A percentile compares a stretch with the other conserved stretches of the same genome.
phyloP scores from a whole-genome alignment of 2,797 vertebrate genomes.

The Novumbra hubbsi region DNA sequence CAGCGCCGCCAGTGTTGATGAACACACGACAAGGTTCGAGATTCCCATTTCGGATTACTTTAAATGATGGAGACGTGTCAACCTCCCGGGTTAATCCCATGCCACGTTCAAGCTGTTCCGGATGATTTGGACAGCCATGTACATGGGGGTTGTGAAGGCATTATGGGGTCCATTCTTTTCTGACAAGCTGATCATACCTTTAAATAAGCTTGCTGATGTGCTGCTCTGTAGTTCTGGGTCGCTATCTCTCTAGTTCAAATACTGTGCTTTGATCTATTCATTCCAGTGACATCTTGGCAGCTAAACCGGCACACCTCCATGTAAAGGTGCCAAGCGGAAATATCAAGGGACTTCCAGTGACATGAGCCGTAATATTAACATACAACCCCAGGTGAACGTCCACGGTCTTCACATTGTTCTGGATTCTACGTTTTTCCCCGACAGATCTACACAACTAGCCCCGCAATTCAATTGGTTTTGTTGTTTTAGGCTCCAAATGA shows the following conservation, averaged over 20 bases:
- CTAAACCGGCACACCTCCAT: conserved; percentile 46
- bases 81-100: conserved; percentile 45
- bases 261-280: conserved; percentile 40
- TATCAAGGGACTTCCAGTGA: conserved; percentile 28
- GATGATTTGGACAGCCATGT: conserved; percentile 40
- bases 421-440: no score
- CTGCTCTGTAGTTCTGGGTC: conserved; percentile 26
- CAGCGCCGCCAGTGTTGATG: conserved; percentile 51
- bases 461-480: no score
- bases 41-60: conserved; percentile 55
- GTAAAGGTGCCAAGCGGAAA: conserved; percentile 38
- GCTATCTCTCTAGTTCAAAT: conserved; percentile 37
- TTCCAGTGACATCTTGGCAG: conserved; percentile 44
- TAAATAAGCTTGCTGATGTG: conserved; percentile 49
- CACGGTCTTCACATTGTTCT: no score
- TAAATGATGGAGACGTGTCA: conserved; percentile 62
- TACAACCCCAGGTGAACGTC: neutral
- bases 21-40: conserved; percentile 55
- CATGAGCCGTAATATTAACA: neutral
- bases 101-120: conserved; percentile 46
- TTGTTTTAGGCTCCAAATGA: no score
- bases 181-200: conserved; percentile 55
- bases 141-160: neutral
- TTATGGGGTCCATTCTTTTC: conserved; percentile 34
- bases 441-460: no score